A percentile compares a stretch with the other conserved stretches of the same genome.
These are phyloP conservation scores for Chaetura pelagica DNA, from an alignment of 2,113 vertebrate species.

Conservation along the genomic window DNA sequence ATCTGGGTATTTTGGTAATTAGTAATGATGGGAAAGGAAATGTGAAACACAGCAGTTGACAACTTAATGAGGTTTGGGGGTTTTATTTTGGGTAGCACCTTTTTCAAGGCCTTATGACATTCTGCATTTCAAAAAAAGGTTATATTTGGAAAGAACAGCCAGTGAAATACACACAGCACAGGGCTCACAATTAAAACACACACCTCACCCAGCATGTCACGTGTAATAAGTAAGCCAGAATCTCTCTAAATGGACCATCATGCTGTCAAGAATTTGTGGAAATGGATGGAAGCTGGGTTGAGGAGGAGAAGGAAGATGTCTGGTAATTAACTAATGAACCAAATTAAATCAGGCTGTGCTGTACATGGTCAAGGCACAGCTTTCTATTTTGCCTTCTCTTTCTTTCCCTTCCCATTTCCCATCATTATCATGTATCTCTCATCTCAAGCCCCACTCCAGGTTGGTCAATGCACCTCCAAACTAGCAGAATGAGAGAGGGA, in stretches of 20 bases:
- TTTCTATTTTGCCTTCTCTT: not conserved
- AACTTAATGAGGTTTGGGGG: constrained; percentile 41
- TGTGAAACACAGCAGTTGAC: constrained; percentile 1
- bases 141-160: constrained; percentile 14
- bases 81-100: not conserved
- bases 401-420: not conserved
- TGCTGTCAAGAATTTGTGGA: not conserved
- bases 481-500: not conserved
- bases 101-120: constrained; percentile 2
- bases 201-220: not conserved
- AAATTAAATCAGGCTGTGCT: not conserved
- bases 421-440: not conserved
- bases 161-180: not conserved
- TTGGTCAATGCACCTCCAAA: not conserved
- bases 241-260: constrained; percentile 7
- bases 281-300: not conserved
- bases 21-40: constrained; percentile 57
- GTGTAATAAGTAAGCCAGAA: not conserved
- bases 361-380: not conserved
- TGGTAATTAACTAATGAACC: constrained; percentile 7
- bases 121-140: not conserved
- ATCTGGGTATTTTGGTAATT: constrained; percentile 50
- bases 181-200: constrained; percentile 29
- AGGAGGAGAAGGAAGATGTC: not conserved
- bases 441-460: not conserved